Evolutionary conservation across 2,797 vertebrate species (phyloP), one percentile per base, ranked within the genome.

Genomic region (Cryptoblepharus egeriae): DNA sequence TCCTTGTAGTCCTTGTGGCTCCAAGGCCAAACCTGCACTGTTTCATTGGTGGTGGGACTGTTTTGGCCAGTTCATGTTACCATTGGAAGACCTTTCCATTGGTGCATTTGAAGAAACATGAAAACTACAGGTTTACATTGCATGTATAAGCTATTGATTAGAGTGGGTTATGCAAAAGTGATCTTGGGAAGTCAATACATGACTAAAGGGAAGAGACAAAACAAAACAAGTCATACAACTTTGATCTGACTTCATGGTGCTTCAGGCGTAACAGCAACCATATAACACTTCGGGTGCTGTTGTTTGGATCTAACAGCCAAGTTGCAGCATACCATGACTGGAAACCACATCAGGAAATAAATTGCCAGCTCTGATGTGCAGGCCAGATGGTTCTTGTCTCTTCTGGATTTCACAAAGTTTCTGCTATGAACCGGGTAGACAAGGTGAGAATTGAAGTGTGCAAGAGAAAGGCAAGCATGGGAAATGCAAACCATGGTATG

Each of bases 61-160:
- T 60, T 81, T n/a, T 81, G n/a, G 13, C 75, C 86, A 61, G 24
- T 68, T 68, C 55, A 42, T 35, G 49, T 73, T 89, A 81, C 57
- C 71, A 64, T 75, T 77, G 35, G 77, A 57, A 84, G 81, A 78
- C 69, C 65, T 69, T 82, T 22, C 32, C 11, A 0, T 55, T 37
- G 49, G 45, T 67, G 26, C 42, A 13, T 84, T 64, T 74, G 82
- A 30, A 75, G 88, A 85, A 86, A 89, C 93, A 93, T 68, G 16
- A 52, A 93, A 89, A 87, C 35, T 85, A 85, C 77, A 88, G 82
- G 87, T 92, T 49, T 91, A 64, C 77, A 80, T 92, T 93, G 89
- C 82, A 70, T 12, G 80, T 92, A 84, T 84, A 92, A 92, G 49
- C 88, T 94, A 95, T 96, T 93, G 94, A 96, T 95, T 83, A 76